Evolutionary conservation across 2,888 invertebrate genomes (phyloP), one percentile per base, ranked within the genome.

Genomic region (Melieria picta): DNA sequence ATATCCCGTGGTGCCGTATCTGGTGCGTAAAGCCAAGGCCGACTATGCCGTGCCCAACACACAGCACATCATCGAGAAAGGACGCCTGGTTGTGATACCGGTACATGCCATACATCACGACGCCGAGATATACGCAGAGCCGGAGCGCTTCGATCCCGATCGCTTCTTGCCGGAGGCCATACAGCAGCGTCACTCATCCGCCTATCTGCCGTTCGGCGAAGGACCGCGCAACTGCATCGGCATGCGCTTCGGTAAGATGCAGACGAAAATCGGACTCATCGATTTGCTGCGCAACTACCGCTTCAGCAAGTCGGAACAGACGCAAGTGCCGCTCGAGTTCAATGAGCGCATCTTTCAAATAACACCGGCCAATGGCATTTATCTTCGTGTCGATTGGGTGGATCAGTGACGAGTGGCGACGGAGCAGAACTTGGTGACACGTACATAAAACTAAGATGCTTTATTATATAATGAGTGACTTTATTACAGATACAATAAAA

Each of bases 111-210:
- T 91, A 76, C 91, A 91, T 68, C 88, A 88, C 82, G 90, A 91
- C 77, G 83, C 85, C 0, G 75, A 83, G 7, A 78, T 86, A 13
- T 88, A 85, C 74, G 85, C 86, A 0, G 84, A 91, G 3, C 92
- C 92, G 0, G 87, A 90, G 4, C 87, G 85, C 43, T 91, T 91
- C 71, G 88, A 90, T 69, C 91, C 91, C 0, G 88, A 90, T 16
- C 86, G 91, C 75, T 91, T 91, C 80, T 83, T 87, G 0, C 83
- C 87, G 0, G 89, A 89, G 74, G 89, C 88, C 56, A 89, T 89
- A 67, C 82, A 86, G 0, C 86, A 86, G 47, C 81, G 90, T 65
- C 89, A 89, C 74, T 74, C 79, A 0, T 79, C 77, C 30, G 75
- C 82, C 0, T 85, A 80, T 72, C 72, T 86, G n/a, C 82, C 85